These are phyloP conservation scores for Pimephales promelas DNA, from an alignment of 2,113 vertebrate species.

Conservation along the genomic window DNA sequence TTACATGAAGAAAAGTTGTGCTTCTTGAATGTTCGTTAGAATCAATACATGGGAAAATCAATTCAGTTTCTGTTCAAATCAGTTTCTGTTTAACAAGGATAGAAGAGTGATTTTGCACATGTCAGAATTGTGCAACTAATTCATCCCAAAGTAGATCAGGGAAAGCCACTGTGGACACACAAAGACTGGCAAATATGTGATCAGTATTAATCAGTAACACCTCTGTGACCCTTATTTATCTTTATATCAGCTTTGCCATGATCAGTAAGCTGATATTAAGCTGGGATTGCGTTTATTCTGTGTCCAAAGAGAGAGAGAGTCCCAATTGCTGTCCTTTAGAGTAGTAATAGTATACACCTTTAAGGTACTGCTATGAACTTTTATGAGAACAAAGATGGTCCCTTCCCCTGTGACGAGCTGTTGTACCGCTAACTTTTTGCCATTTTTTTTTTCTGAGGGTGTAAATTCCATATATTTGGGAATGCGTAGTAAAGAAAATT, in stretches of 20 bases:
- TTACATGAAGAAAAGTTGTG: not conserved
- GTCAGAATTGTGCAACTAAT: not conserved
- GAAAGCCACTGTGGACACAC: not conserved
- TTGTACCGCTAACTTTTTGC: too few species aligned
- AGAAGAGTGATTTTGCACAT: not conserved
- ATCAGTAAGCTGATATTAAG: slow-evolving; percentile 69
- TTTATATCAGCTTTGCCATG: slow-evolving; percentile 63
- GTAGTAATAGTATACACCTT: too few species aligned
- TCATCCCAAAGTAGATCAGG: not conserved
- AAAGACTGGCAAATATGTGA: not conserved
- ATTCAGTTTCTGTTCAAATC: too few species aligned
- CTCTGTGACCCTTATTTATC: slow-evolving; percentile 32
- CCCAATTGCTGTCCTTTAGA: not conserved
- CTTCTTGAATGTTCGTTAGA: slow-evolving; percentile 11
- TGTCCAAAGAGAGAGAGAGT: not conserved
- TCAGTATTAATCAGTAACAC: slow-evolving; percentile 34
- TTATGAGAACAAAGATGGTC: too few species aligned
- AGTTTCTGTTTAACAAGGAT: too few species aligned
- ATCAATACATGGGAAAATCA: not conserved
- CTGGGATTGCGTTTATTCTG: slow-evolving; percentile 63
- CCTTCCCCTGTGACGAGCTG: too few species aligned
- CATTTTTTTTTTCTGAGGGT: too few species aligned
- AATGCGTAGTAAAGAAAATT: not conserved
- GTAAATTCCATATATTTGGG: too few species aligned
- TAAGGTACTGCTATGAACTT: too few species aligned